phyloP scores from a whole-genome alignment of 2,888 invertebrate genomes.

The Sinotaia quadrata region DNA sequence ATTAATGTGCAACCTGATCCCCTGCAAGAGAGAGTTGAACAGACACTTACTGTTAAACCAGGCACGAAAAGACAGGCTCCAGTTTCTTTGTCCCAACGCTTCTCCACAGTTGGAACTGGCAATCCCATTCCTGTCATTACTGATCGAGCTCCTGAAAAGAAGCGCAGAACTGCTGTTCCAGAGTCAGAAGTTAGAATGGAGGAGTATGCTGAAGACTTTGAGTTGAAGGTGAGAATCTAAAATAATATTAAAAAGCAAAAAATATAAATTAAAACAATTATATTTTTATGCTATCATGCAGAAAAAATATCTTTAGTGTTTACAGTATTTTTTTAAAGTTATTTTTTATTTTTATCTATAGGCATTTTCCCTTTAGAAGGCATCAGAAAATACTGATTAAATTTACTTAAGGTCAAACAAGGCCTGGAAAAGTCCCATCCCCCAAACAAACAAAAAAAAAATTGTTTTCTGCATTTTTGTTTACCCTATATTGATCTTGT shows the following conservation, averaged over 20 bases:
- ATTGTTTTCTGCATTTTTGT: no score
- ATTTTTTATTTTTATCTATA: no score
- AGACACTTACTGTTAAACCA: not conserved
- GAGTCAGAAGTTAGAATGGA: conserved; percentile 1
- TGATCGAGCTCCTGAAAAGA: conserved; percentile 12
- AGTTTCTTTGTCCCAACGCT: conserved; percentile 16
- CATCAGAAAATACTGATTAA: no score
- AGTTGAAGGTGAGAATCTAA: conserved; percentile 2
- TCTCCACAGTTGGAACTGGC: conserved; percentile 11
- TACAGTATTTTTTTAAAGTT: no score
- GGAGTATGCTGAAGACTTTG: conserved; percentile 19
- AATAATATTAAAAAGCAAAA: not conserved
- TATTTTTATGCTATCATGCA: not conserved
- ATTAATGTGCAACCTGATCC: not conserved
- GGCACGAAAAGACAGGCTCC: conserved; percentile 13
- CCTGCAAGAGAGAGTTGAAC: not conserved
- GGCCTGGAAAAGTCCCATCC: no score
- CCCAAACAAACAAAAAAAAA: no score
- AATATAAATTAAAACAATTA: not conserved
- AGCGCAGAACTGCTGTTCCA: conserved; percentile 8
- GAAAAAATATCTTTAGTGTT: not conserved
- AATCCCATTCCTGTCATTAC: conserved; percentile 27
- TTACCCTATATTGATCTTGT: no score
- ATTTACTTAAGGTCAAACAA: no score
- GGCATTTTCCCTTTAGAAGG: no score